Base-by-base conservation (phyloP, 2,113 vertebrate species). In the Centropristis striata region DNA sequence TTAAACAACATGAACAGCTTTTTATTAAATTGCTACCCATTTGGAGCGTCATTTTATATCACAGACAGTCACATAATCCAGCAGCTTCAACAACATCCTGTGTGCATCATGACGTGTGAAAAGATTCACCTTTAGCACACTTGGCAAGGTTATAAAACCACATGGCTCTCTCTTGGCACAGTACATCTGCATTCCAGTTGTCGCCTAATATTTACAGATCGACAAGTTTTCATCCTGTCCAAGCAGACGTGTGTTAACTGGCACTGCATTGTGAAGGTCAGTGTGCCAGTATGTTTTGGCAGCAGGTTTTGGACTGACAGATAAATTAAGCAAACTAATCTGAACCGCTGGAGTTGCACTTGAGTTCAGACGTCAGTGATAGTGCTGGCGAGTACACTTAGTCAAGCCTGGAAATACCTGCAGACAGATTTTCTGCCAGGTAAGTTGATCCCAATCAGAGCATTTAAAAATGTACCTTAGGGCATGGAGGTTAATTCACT, bases 91-190 rank as follows among this genome's bases (percentile, higher is more conserved):
- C 46, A 53, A 8, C 41, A 73, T 44, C 23, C 21, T 21, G 16
- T 32, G 21, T 28, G 28, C 61, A 36, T 42, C 28, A 5, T 42
- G 20, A 60, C 54, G 39, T 12, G 47, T 59, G 13, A 63, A 80
- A 37, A 42, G 51, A 15, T 55, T 78, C 27, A 76, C 47, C 63
- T 85, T 86, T 63, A 32, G 21, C 70, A 73, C 78, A 76, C 66
- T 81, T 85, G 79, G 86, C 68, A 23, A 3, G 8, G 18, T 58
- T 46, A 12, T 20, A 20, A 64, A 70, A 23, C 12, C 25, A 27
- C 60, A 4, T 10, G 7, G 23, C 60, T 46, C 27, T 32, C 20
- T 50, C 46, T 71, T 28, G 8, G 32, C 57, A 67, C 42, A 66
- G 25, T 15, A 15, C 16, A 8, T 21, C 23, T 47, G 51, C 72